A percentile compares a stretch with the other conserved stretches of the same genome.
These are phyloP conservation scores for Microcebus lehilahytsara DNA, from an alignment of 2,113 vertebrate genomes.

Conservation along the genomic window DNA sequence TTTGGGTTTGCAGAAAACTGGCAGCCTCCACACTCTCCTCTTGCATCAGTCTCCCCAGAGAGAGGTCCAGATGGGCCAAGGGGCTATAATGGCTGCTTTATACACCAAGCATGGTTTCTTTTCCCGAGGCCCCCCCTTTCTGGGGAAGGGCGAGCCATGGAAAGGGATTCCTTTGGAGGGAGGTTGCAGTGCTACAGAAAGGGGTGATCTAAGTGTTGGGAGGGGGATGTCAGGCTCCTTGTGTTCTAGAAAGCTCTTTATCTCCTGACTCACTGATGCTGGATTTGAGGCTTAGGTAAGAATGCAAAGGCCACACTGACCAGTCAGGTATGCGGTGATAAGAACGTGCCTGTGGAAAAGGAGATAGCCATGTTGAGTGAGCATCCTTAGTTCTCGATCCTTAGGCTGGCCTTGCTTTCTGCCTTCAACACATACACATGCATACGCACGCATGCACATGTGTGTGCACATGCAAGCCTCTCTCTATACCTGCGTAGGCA, in stretches of 20 bases:
- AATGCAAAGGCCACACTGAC: background rate
- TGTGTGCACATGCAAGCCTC: background rate
- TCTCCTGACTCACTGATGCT: background rate
- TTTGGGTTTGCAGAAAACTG: slow-evolving; percentile 85
- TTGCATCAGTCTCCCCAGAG: slow-evolving; percentile 35
- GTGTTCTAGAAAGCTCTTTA: slow-evolving; percentile 10
- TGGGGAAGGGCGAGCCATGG: background rate
- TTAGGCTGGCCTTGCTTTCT: background rate
- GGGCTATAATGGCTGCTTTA: slow-evolving; percentile 55
- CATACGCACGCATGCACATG: fast-evolving
- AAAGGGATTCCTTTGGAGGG: slow-evolving; percentile 29
- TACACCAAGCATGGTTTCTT: slow-evolving; percentile 34
- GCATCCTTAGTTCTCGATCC: background rate
- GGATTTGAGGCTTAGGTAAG: background rate
- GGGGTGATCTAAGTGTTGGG: slow-evolving; percentile 27
- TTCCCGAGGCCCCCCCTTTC: background rate
- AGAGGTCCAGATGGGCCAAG: slow-evolving; percentile 39
- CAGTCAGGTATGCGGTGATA: background rate
- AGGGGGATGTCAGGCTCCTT: background rate
- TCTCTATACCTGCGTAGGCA: background rate
- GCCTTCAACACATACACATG: background rate
- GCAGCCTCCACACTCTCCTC: slow-evolving; percentile 58
- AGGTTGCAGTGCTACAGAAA: background rate
- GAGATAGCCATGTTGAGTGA: background rate
- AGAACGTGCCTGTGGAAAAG: background rate